A percentile compares a stretch with the other conserved stretches of the same genome.
phyloP scores from a whole-genome alignment of 2,797 vertebrate genomes.

The Tamandua tetradactyla region DNA sequence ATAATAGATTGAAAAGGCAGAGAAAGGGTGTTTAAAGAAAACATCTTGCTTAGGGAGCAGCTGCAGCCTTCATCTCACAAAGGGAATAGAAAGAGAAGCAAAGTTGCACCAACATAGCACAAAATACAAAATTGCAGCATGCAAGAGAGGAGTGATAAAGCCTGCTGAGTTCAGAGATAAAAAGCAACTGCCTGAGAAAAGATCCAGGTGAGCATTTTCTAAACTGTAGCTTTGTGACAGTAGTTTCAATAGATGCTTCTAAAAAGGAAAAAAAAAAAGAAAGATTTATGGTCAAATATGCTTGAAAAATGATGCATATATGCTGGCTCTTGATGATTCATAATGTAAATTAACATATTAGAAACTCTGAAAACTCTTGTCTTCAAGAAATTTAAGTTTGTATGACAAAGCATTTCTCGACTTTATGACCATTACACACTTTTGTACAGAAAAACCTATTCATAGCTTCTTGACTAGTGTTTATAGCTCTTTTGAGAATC shows the following conservation, averaged over 20 bases:
- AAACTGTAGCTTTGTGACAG: neutral
- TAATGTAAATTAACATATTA: neutral
- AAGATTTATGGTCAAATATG: neutral
- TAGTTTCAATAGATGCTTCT: neutral
- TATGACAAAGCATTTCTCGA: neutral
- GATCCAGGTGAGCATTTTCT: neutral
- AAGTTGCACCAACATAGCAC: neutral
- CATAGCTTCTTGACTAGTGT: neutral
- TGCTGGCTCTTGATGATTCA: neutral
- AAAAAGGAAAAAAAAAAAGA: neutral
- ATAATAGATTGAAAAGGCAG: neutral
- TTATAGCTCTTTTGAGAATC: neutral
- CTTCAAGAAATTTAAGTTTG: neutral
- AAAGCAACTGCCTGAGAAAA: neutral
- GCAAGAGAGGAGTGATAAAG: neutral
- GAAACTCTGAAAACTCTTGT: neutral
- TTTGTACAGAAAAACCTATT: neutral
- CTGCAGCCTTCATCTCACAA: neutral
- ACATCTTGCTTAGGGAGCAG: neutral
- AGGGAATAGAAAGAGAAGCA: neutral
- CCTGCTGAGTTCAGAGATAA: neutral
- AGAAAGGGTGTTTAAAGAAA: neutral
- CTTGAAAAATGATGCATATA: neutral
- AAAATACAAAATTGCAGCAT: neutral
- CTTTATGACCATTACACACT: neutral